Conservation (phyloP, 2,113 vertebrate genomes). For the Raphicerus campestris region DNA sequence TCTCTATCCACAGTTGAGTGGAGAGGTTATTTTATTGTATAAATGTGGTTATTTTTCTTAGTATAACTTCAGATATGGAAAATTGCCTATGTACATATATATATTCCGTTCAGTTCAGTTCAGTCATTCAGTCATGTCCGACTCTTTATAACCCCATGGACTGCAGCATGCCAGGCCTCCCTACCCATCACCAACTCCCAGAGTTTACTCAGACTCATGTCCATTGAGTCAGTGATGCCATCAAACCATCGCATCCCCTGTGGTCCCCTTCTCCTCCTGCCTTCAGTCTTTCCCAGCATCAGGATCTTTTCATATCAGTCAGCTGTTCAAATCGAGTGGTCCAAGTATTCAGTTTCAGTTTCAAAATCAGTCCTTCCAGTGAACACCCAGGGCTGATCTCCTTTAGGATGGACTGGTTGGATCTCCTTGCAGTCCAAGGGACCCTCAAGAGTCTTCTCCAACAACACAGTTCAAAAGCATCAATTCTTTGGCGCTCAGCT, state of each 20-base stretch:
- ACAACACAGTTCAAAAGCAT: background rate
- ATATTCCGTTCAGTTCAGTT: background rate
- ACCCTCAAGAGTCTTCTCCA: background rate
- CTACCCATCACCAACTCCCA: background rate
- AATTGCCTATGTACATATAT: too few species aligned
- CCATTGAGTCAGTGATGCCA: background rate
- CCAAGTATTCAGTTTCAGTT: background rate
- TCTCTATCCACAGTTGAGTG: too few species aligned
- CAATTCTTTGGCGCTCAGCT: rapidly evolving
- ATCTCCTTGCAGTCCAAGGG: background rate
- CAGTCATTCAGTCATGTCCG: rapidly evolving
- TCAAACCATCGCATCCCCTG: background rate
- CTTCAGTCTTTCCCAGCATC: background rate
- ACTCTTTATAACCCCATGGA: background rate
- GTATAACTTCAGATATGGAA: too few species aligned
- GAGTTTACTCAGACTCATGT: background rate
- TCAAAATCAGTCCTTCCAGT: background rate
- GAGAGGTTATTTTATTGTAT: too few species aligned
- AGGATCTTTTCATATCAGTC: background rate
- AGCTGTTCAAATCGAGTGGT: rapidly evolving
- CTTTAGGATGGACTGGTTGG: background rate
- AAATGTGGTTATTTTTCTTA: too few species aligned
- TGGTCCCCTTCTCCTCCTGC: background rate
- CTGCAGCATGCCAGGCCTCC: background rate
- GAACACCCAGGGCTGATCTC: background rate